Conservation (phyloP, 2,888 invertebrate genomes). For the Macaria liturata region DNA sequence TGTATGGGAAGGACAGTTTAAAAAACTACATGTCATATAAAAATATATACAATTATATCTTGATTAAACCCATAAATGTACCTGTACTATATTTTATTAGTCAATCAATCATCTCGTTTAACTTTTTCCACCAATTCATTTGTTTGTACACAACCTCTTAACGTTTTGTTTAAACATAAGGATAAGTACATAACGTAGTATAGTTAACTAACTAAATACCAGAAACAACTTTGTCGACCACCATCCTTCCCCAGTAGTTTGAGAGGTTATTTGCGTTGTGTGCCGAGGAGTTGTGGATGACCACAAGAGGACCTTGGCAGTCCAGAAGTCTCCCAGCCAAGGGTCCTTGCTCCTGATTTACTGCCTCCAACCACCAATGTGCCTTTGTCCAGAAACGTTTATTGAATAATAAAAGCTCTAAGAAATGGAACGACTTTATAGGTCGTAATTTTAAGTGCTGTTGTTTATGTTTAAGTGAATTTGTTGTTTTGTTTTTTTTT, state of each 20-base stretch:
- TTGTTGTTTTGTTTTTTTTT: slow-evolving; percentile 18
- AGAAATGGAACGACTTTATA: slow-evolving; percentile 78
- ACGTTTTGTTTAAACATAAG: too few species aligned
- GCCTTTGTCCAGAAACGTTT: slow-evolving; percentile 77
- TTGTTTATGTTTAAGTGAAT: slow-evolving; percentile 47
- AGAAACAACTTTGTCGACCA: background rate
- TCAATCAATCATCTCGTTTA: too few species aligned
- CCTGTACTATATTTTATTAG: too few species aligned
- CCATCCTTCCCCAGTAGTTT: slow-evolving; percentile 9
- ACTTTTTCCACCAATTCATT: too few species aligned
- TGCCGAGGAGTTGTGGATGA: slow-evolving; percentile 59
- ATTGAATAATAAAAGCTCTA: slow-evolving; percentile 81
- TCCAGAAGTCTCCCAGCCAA: slow-evolving; percentile 66
- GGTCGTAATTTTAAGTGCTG: slow-evolving; percentile 73
- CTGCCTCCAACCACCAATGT: slow-evolving; percentile 77
- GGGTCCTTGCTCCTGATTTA: slow-evolving; percentile 80
- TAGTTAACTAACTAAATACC: background rate
- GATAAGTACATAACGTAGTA: too few species aligned
- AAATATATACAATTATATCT: too few species aligned
- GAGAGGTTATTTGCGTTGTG: slow-evolving; percentile 47
- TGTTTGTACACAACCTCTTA: too few species aligned
- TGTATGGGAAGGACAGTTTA: too few species aligned
- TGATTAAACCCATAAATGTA: too few species aligned
- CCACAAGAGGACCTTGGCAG: slow-evolving; percentile 77
- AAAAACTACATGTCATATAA: too few species aligned